Base-by-base conservation (phyloP, 1,140 invertebrate genomes). In the honey bee (Apis mellifera) region DNA sequence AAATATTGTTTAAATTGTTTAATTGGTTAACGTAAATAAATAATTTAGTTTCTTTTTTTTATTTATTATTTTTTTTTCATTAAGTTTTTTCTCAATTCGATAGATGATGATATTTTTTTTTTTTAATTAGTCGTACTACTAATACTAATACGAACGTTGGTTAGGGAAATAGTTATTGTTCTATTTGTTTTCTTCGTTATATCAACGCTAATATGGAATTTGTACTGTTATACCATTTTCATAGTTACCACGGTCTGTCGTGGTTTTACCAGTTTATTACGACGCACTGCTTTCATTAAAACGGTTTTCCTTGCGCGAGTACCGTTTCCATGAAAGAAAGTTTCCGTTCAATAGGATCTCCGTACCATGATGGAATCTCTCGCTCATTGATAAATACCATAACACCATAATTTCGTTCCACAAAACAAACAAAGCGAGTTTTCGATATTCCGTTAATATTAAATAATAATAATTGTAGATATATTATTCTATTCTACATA, bases 321-420 rank as follows among this genome's bases (percentile, higher is more conserved):
- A 82, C 79, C 62, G 72, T 82, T 76, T 68, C 64, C 23, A 76
- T 69, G 79, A 52, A 82, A 76, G 79, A 82, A 82, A 82, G 73
- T 82, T 73, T 66, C 78, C 70, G 70, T 80, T 76, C 54, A 0
- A 17, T 26, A 23, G 12, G 21, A 76, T 82, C 64, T 26, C 15
- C 42, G 19, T 17, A 12, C 21, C n/a, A 11, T 17, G 8, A 8
- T 15, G 54, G 15, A 52, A 75, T 68, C 32, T 71, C 60, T 68
- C 54, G 55, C 15, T 72, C 65, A 26, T 50, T 50, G 21, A 48
- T 8, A 19, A 78, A 55, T 59, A 32, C 26, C 26, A 42, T 42
- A 77, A 60, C 11, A 23, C 59, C n/a, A 12, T 70, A 19, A 72
- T 72, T 54, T 1, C 12, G 54, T 19, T 17, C 54, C 17, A n/a